Conservation (phyloP, 2,888 invertebrate species). For the Hypena proboscidalis region DNA sequence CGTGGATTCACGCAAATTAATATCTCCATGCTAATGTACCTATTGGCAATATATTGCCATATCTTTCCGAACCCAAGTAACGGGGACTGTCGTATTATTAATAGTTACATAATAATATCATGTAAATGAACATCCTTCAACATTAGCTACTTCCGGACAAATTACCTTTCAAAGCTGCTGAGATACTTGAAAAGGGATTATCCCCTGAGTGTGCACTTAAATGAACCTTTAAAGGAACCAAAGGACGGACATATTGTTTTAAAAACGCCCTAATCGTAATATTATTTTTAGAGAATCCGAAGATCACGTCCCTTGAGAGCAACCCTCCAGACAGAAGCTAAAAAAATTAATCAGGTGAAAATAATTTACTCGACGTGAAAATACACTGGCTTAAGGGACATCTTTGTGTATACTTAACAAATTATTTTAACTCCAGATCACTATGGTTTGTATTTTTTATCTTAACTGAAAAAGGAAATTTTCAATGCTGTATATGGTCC, state of each 20-base stretch:
- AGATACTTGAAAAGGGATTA: constrained; percentile 43
- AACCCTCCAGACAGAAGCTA: too few species aligned
- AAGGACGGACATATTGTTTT: constrained; percentile 20
- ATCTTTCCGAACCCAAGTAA: constrained; percentile 23
- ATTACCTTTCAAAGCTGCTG: constrained; percentile 43
- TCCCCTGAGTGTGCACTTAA: constrained; percentile 42
- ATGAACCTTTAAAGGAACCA: constrained; percentile 29
- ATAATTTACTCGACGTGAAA: too few species aligned
- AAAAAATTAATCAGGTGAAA: neutral
- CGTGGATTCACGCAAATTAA: constrained; percentile 30
- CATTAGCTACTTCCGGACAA: constrained; percentile 36
- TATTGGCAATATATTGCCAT: constrained; percentile 22
- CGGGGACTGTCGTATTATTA: constrained; percentile 30
- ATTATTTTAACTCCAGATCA: too few species aligned
- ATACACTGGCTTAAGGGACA: too few species aligned
- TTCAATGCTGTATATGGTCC: too few species aligned
- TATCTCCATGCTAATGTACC: constrained; percentile 22
- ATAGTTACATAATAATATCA: constrained; percentile 36
- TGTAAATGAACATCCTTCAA: constrained; percentile 37
- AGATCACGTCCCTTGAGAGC: neutral
- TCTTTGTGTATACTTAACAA: constrained; percentile 1
- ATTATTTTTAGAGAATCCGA: constrained; percentile 9
- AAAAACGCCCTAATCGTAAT: constrained; percentile 24
- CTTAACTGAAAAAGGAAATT: too few species aligned
- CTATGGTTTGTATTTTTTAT: too few species aligned